Evolutionary conservation across 2,888 invertebrate species (phyloP), one percentile per base, ranked within the genome.

Genomic region (Drosophila neotestacea): DNA sequence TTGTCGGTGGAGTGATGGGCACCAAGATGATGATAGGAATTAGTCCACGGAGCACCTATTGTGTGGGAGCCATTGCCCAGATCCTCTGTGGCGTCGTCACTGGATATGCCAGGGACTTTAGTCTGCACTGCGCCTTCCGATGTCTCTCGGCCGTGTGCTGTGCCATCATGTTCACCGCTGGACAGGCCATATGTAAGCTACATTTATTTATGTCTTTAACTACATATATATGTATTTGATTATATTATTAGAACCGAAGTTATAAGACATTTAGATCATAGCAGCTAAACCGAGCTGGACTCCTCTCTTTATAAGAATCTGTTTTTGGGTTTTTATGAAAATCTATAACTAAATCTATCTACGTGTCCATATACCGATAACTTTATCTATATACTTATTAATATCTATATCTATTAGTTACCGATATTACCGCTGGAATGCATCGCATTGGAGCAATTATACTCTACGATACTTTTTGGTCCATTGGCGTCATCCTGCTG

Each of bases 381-480:
- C 32, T 6, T 7, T 32, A 6, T 32, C 32, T 32, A 10, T 28
- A 4, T 27, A 11, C 27, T 0, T 10, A 13, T 9, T 1, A 10
- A 41, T 0, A 4, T 4, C 0, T 16, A 22, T 6, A 11, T 9
- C 16, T 4, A 0, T 4, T 70, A 93, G 93, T 93, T 85, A 77
- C 88, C 54, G 93, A 93, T 58, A 92, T 93, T 7, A 92, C 92
- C 2, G 91, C 91, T 3, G 93, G 93, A 13, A 90, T 88, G 34
- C 90, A 92, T 69, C 91, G 92, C 56, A 89, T 90, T 22, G 91
- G 92, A 1, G 90, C 91, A 16, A 89, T 91, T 10, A 92, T 92
- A 30, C 89, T 93, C 13, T 93, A 92, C 68, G 93, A 93, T 67
- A 92, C 92, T 1, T 93, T 93, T 70, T 93, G 93, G 93, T 93